Percentiles rank a stretch among this genome's conserved stretches.
Evolutionary conservation across 2,888 invertebrate species (phyloP).

Genomic region (Hirudinaria manillensis): DNA sequence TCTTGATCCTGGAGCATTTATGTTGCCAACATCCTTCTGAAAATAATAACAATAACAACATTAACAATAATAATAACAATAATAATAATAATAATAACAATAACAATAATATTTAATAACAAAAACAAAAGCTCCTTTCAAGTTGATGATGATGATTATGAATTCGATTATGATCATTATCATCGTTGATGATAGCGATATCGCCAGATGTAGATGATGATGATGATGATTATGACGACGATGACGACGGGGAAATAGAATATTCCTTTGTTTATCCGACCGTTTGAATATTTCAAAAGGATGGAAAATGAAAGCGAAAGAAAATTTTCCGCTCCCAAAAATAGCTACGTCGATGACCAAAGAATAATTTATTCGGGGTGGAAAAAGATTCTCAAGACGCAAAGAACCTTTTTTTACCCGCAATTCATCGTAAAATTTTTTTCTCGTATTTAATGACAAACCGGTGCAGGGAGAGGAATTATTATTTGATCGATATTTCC

Average conservation of each 20-base stretch:
- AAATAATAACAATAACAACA: neutral
- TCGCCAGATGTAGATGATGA: neutral
- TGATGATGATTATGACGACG: neutral
- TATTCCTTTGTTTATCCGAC: neutral
- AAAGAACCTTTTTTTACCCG: too few species aligned
- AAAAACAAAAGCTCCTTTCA: neutral
- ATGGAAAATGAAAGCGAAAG: too few species aligned
- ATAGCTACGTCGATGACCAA: too few species aligned
- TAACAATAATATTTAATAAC: neutral
- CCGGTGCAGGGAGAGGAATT: too few species aligned
- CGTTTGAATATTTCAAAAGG: too few species aligned
- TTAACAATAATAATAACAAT: neutral
- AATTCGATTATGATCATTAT: neutral
- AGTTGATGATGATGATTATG: neutral
- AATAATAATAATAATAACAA: constrained; percentile 1
- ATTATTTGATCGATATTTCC: too few species aligned
- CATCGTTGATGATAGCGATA: neutral
- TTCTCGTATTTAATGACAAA: too few species aligned
- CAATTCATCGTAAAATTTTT: too few species aligned
- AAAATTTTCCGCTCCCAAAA: too few species aligned
- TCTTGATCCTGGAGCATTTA: neutral
- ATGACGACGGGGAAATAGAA: neutral
- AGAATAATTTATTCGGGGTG: too few species aligned
- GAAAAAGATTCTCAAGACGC: too few species aligned
- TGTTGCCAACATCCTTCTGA: constrained; percentile 7